phyloP scores from a whole-genome alignment of 1,140 invertebrate genomes.

The Cydia amplana region DNA sequence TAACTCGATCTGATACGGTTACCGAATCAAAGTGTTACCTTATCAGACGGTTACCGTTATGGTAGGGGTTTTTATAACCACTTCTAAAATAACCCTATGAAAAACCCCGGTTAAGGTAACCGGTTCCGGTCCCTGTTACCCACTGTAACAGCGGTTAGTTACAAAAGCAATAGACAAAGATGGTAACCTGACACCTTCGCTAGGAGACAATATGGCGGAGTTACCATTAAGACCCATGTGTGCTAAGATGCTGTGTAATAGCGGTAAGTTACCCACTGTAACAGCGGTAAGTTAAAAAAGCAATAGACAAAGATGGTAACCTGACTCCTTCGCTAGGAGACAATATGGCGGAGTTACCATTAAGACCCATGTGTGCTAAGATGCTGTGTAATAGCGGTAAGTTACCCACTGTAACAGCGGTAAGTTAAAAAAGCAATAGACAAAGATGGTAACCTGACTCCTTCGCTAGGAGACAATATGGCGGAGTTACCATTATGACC shows the following conservation, averaged over 20 bases:
- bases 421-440: slow-evolving; percentile 83
- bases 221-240: slow-evolving; percentile 93
- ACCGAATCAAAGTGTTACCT: no score
- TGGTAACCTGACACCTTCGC: slow-evolving; percentile 89
- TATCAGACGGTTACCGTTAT: no score
- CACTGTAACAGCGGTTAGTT: no score
- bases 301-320: slow-evolving; percentile 89
- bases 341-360: no score
- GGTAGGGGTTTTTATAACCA: no score
- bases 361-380: no score
- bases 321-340: slow-evolving; percentile 91
- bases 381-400: no score
- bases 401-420: no score
- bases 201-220: slow-evolving; percentile 94
- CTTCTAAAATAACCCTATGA: no score
- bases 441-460: slow-evolving; percentile 88
- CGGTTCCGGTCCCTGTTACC: no score
- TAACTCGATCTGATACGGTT: no score
- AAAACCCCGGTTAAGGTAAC: no score
- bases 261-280: slow-evolving; percentile 79
- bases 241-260: slow-evolving; percentile 91
- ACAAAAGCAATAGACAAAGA: slow-evolving; percentile 86
- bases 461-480: slow-evolving; percentile 90
- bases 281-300: slow-evolving; percentile 53
- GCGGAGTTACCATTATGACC: slow-evolving; percentile 96